A percentile compares a stretch with the other conserved stretches of the same genome.
phyloP scores from a whole-genome alignment of 2,113 vertebrate species.

The Pseudorectes ferrugineus region DNA sequence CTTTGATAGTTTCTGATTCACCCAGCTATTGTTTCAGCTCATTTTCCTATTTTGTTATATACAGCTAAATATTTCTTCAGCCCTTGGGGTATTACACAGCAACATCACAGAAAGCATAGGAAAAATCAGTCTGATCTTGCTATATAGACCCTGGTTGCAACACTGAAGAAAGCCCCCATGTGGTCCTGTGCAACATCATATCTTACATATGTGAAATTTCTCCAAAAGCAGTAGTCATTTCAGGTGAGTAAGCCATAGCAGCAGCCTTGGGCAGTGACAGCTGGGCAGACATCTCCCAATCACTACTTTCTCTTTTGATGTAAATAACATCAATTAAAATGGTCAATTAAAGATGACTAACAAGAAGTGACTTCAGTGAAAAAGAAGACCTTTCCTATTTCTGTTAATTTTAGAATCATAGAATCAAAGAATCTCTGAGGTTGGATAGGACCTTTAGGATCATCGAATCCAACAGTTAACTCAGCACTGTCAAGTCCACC shows the following conservation, averaged over 20 bases:
- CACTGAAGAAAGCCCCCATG: background rate
- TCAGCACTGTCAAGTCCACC: background rate
- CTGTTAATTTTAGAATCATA: background rate
- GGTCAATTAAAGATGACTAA: background rate
- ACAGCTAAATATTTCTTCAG: background rate
- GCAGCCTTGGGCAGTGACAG: background rate
- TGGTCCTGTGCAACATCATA: background rate
- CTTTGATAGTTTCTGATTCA: background rate
- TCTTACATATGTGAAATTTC: background rate
- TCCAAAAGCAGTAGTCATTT: background rate
- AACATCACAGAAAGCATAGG: background rate
- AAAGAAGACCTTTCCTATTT: background rate
- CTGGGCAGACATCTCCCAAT: background rate
- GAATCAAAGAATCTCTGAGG: background rate
- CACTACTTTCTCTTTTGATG: background rate
- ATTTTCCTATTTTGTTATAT: background rate
- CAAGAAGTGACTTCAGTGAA: background rate
- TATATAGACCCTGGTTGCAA: background rate
- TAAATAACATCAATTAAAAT: background rate
- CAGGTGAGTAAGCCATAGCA: background rate
- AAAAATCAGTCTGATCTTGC: background rate
- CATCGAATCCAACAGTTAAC: background rate
- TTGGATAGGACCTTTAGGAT: background rate
- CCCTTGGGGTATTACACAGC: background rate
- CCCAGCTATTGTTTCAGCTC: background rate